Evolutionary conservation across 2,888 invertebrate species (phyloP).

Genomic region (Barypeithes pellucidus): DNA sequence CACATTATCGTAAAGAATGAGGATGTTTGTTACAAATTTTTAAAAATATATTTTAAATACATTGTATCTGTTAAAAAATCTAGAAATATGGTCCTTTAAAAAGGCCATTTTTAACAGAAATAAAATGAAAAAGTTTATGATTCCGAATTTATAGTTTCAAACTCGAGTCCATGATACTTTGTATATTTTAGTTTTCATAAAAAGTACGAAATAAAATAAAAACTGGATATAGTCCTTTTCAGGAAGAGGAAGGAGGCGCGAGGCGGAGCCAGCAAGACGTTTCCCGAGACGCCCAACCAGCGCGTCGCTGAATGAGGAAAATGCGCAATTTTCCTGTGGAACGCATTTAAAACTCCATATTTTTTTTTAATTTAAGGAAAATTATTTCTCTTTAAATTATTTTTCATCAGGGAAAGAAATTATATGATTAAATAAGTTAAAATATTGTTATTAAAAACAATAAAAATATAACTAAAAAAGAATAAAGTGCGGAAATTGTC

Average conservation of each 20-base stretch:
- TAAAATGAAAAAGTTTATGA: neutral
- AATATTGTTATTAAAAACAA: no score
- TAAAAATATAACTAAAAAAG: no score
- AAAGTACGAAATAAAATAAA: constrained; percentile 65
- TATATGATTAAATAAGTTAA: no score
- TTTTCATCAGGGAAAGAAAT: no score
- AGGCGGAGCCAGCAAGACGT: constrained; percentile 65
- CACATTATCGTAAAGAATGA: no score
- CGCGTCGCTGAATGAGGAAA: constrained; percentile 42
- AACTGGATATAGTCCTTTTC: constrained; percentile 55
- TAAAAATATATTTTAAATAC: no score
- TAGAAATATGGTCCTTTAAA: no score
- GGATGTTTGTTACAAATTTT: no score
- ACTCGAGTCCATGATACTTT: constrained; percentile 50
- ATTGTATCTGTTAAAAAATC: no score
- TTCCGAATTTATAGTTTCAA: neutral
- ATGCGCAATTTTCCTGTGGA: constrained; percentile 46
- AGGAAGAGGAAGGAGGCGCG: constrained; percentile 66
- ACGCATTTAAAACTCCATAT: constrained; percentile 18
- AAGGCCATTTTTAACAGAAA: constrained; percentile 57
- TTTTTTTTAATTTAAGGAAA: constrained; percentile 6
- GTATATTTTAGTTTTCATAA: constrained; percentile 43
- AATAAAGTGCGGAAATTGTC: no score
- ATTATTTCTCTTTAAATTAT: no score
- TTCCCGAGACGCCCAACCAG: constrained; percentile 51